Conservation (phyloP, 2,888 invertebrate species). For the Drosophila subquinaria region DNA sequence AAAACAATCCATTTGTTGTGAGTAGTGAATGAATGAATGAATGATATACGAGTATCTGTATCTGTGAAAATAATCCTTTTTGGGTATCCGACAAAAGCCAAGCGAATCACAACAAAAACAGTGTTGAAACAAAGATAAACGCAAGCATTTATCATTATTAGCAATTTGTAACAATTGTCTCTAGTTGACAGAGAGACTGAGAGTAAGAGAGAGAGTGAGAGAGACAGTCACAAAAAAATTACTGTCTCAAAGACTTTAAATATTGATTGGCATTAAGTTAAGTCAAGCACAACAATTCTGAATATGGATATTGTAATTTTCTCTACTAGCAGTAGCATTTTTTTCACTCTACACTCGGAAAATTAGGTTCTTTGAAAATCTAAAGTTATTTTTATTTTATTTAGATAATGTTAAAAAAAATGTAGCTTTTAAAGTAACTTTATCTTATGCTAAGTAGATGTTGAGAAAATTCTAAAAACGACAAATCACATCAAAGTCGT, state of each 20-base stretch:
- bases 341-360: slow-evolving; percentile 3
- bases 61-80: slow-evolving; percentile 37
- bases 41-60: slow-evolving; percentile 29
- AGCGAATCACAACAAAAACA: slow-evolving; percentile 16
- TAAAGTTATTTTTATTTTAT: too few relatives aligned
- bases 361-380: not conserved
- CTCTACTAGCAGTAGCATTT: slow-evolving; percentile 32
- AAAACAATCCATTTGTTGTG: slow-evolving; percentile 24
- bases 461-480: too few relatives aligned
- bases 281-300: slow-evolving; percentile 58
- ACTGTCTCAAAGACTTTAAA: slow-evolving; percentile 8
- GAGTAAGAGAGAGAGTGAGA: not conserved
- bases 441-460: too few relatives aligned
- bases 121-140: slow-evolving; percentile 38
- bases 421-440: too few relatives aligned
- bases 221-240: not conserved
- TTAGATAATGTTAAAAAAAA: too few relatives aligned
- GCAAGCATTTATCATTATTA: slow-evolving; percentile 63
- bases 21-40: slow-evolving; percentile 27
- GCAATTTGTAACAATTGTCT: slow-evolving; percentile 50
- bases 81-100: slow-evolving; percentile 11
- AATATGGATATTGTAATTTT: slow-evolving; percentile 70
- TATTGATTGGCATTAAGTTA: slow-evolving; percentile 32
- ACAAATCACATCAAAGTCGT: too few relatives aligned
- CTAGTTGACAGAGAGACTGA: slow-evolving; percentile 6